Evolutionary conservation across 2,888 invertebrate genomes (phyloP).

Genomic region (Drosophila pegasa): DNA sequence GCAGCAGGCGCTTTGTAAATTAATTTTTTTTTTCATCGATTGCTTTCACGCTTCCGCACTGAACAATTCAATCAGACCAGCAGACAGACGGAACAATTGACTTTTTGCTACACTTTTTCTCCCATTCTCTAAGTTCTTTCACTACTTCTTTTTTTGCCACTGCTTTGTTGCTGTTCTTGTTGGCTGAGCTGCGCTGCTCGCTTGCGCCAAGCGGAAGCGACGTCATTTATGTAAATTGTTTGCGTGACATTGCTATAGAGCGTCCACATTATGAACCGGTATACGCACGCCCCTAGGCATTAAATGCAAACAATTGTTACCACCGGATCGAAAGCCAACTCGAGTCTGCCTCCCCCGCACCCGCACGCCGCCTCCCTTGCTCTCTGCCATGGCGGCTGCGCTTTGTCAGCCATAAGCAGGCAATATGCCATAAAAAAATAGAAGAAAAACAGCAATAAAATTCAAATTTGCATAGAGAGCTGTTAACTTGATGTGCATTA

Average conservation of each 20-base stretch:
- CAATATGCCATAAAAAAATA: slow-evolving; percentile 29
- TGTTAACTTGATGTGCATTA: neutral
- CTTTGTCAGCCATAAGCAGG: slow-evolving; percentile 49
- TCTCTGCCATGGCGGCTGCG: slow-evolving; percentile 45
- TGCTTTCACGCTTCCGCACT: slow-evolving; percentile 67
- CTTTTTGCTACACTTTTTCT: slow-evolving; percentile 60
- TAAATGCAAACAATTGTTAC: slow-evolving; percentile 50
- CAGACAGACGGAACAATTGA: slow-evolving; percentile 49
- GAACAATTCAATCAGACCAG: slow-evolving; percentile 48
- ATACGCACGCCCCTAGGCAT: slow-evolving; percentile 51
- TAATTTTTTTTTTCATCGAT: slow-evolving; percentile 52
- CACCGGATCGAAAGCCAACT: slow-evolving; percentile 4
- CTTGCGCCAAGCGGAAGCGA: slow-evolving; percentile 65
- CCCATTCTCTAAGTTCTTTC: slow-evolving; percentile 36
- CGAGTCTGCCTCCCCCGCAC: neutral
- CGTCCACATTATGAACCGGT: slow-evolving; percentile 62
- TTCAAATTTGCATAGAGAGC: slow-evolving; percentile 30
- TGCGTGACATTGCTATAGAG: slow-evolving; percentile 77
- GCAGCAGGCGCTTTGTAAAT: slow-evolving; percentile 31
- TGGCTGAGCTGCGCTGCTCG: slow-evolving; percentile 48
- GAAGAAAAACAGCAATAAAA: slow-evolving; percentile 19
- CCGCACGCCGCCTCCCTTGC: neutral
- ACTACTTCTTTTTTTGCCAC: slow-evolving; percentile 21
- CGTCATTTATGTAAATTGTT: slow-evolving; percentile 81
- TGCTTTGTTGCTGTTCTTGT: slow-evolving; percentile 57